A percentile compares a stretch with the other conserved stretches of the same genome.
Evolutionary conservation across 2,797 vertebrate genomes (phyloP).

Genomic region (Labroides dimidiatus): DNA sequence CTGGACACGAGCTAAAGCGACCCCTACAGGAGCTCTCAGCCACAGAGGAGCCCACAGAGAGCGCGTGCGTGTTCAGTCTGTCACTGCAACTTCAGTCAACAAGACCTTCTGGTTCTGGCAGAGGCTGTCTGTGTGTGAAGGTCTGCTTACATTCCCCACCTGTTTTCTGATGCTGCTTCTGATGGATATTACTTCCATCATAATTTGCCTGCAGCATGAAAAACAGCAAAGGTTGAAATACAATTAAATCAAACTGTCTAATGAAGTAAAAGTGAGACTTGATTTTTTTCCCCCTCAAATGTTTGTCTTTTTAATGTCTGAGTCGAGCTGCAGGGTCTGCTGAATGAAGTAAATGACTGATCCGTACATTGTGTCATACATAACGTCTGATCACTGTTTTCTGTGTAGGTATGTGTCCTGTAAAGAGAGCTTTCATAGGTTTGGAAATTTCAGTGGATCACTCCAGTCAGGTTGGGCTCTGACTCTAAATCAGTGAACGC

Average conservation of each 20-base stretch:
- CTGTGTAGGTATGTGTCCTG: background rate
- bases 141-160: slow-evolving; percentile 44
- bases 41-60: background rate
- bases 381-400: no score
- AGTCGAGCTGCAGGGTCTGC: no score
- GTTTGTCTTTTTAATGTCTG: background rate
- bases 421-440: background rate
- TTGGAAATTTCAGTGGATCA: background rate
- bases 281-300: background rate
- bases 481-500: slow-evolving; percentile 6
- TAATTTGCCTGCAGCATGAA: slow-evolving; percentile 27
- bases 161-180: slow-evolving; percentile 41
- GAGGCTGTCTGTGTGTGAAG: slow-evolving; percentile 13
- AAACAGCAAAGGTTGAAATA: slow-evolving; percentile 31
- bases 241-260: slow-evolving; percentile 10
- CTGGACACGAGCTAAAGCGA: slow-evolving; percentile 59
- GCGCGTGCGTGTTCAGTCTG: background rate
- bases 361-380: no score
- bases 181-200: slow-evolving; percentile 28
- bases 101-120: slow-evolving; percentile 11
- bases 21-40: slow-evolving; percentile 48
- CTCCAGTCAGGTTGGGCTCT: slow-evolving; percentile 5
- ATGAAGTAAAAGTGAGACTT: slow-evolving; percentile 10
- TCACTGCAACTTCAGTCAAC: slow-evolving; percentile 23
- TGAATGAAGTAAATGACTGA: no score